phyloP scores from a whole-genome alignment of 2,888 invertebrate species.

The Cephus rjabovi region DNA sequence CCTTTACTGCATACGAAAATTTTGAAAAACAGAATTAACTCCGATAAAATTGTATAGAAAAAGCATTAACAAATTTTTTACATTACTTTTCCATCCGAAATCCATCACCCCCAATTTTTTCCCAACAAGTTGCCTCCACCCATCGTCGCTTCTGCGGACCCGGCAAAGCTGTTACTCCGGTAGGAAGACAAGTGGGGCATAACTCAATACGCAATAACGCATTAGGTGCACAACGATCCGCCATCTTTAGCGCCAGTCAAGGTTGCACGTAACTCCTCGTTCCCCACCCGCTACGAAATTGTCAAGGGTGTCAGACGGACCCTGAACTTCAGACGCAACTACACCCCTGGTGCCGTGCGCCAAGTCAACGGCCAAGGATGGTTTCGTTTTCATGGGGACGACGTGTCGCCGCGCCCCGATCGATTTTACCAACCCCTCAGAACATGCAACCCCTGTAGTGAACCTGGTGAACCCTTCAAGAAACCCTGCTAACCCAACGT shows the following conservation, averaged over 20 bases:
- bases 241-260: not conserved
- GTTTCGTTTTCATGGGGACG: not conserved
- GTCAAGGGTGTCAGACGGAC: not conserved
- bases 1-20: not conserved
- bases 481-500: not conserved
- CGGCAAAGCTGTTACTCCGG: not conserved
- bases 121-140: not conserved
- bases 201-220: not conserved
- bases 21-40: not conserved
- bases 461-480: not conserved
- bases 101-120: not conserved
- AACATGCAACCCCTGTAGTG: not conserved
- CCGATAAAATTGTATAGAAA: not conserved
- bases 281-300: not conserved
- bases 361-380: not conserved
- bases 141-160: not conserved
- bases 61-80: not conserved
- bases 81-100: not conserved
- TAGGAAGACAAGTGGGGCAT: not conserved
- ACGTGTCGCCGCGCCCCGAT: not conserved
- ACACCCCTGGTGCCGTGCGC: not conserved
- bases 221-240: not conserved
- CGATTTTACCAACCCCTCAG: not conserved
- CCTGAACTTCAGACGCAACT: not conserved
- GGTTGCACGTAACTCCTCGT: not conserved